Conservation (phyloP, 2,797 vertebrate genomes). For the Ctenopoma kingsleyae region DNA sequence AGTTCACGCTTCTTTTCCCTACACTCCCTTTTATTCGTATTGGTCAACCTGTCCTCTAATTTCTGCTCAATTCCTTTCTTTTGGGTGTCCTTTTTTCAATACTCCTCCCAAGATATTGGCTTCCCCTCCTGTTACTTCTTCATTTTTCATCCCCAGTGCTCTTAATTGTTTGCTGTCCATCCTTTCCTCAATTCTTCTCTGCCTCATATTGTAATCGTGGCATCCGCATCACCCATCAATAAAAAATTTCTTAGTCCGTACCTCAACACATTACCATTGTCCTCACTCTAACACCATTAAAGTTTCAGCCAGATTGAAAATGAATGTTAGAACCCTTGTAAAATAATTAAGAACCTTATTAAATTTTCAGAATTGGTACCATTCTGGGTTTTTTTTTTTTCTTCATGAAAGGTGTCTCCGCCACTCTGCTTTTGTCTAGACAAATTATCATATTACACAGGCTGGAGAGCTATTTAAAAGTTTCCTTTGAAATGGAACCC, state of each 20-base stretch:
- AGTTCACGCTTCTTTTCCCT: not conserved
- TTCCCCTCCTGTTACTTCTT: conserved; percentile 27
- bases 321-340: conserved; percentile 67
- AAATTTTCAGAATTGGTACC: conserved; percentile 63
- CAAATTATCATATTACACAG: conserved; percentile 51
- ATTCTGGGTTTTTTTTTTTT: conserved; percentile 4
- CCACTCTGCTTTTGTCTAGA: conserved; percentile 52
- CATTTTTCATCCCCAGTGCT: conserved; percentile 23
- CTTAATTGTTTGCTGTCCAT: conserved; percentile 24
- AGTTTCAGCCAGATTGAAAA: conserved; percentile 60
- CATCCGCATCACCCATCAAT: conserved; percentile 16
- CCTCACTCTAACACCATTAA: conserved; percentile 54
- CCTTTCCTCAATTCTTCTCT: conserved; percentile 23
- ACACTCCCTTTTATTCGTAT: not conserved
- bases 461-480: conserved; percentile 51
- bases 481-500: conserved; percentile 57
- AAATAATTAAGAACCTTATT: conserved; percentile 79
- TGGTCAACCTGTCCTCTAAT: not conserved
- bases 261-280: conserved; percentile 14
- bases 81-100: conserved; percentile 18
- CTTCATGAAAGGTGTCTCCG: conserved; percentile 51
- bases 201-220: conserved; percentile 11
- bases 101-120: conserved; percentile 15
- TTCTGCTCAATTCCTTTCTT: conserved; percentile 7
- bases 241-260: conserved; percentile 10